Base-by-base conservation (phyloP, 2,888 invertebrate species). In the Scaptomyza flava region DNA sequence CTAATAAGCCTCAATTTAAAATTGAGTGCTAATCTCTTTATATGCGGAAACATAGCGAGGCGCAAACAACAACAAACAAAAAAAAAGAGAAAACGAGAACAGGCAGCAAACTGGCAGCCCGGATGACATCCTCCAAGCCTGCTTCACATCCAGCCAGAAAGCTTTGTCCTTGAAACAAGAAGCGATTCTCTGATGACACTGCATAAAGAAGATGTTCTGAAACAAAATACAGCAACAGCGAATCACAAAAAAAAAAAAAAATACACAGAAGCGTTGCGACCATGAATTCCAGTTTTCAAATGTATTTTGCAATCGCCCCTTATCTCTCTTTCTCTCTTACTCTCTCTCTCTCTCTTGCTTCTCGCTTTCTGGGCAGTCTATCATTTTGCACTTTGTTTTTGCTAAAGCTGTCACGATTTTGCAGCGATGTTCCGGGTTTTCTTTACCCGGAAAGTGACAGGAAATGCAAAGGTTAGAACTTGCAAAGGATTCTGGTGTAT, bases 1-100 rank as follows among this genome's bases (percentile, higher is more conserved):
- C 71, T 77, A 77, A 76, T 77, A 71, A 73, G 73, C 77, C 62
- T 68, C 71, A 79, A 75, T 77, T 77, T 57, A 48, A 76, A 78
- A 78, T 68, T 78, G 78, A 61, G 75, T 70, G 73, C 76, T 78
- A 79, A 79, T 78, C 78, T 76, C 60, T 73, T 78, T 78, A 65
- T 65, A 62, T 70, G 23, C 23, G 3, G 57, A 38, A 59, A 52
- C 66, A 47, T 34, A 43, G 47, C 52, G 43, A 3, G 17, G 61
- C 60, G 52, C 53, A 69, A 65, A 68, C 45, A 63, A 59, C 58
- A 54, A 27, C 6, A 47, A 63, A 45, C 45, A 38, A 63, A 47
- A 48, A 36, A 43, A 68, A 54, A 54, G 27, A 42, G 52, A 43
- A 14, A 42, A 57, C 36, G n/a, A n/a, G n/a, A n/a, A n/a, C n/a